A percentile compares a stretch with the other conserved stretches of the same genome.
Evolutionary conservation across 2,797 vertebrate genomes (phyloP).

Genomic region (Malurus leucopterus): DNA sequence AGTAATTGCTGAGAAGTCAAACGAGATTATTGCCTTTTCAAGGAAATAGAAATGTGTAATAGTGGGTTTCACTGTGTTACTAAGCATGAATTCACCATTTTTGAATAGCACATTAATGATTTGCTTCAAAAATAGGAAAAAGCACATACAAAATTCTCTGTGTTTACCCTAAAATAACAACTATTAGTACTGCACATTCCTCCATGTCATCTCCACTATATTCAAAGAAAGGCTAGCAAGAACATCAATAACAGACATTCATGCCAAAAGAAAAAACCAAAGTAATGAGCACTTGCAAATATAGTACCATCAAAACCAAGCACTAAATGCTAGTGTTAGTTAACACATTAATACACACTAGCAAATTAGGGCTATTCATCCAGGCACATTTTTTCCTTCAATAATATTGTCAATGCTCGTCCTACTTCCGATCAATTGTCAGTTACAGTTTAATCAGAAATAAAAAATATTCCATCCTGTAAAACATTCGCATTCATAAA

Average conservation of each 20-base stretch:
- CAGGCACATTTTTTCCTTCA: neutral
- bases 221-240: neutral
- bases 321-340: neutral
- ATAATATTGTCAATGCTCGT: neutral
- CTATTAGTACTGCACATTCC: conserved; percentile 16
- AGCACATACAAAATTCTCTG: neutral
- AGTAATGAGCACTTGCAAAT: neutral
- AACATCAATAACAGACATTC: neutral
- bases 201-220: neutral
- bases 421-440: neutral
- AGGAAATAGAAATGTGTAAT: neutral
- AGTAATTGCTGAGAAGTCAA: conserved; percentile 9
- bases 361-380: conserved; percentile 8
- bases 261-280: neutral
- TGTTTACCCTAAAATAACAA: conserved; percentile 17
- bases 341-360: neutral
- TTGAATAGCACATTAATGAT: neutral
- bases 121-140: conserved; percentile 13
- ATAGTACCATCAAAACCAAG: conserved; percentile 16
- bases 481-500: conserved; percentile 12
- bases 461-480: neutral
- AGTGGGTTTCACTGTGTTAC: neutral
- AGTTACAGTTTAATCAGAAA: neutral
- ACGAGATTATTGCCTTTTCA: neutral
- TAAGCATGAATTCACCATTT: neutral